phyloP scores from a whole-genome alignment of 2,797 vertebrate genomes.

The Trachops cirrhosus region DNA sequence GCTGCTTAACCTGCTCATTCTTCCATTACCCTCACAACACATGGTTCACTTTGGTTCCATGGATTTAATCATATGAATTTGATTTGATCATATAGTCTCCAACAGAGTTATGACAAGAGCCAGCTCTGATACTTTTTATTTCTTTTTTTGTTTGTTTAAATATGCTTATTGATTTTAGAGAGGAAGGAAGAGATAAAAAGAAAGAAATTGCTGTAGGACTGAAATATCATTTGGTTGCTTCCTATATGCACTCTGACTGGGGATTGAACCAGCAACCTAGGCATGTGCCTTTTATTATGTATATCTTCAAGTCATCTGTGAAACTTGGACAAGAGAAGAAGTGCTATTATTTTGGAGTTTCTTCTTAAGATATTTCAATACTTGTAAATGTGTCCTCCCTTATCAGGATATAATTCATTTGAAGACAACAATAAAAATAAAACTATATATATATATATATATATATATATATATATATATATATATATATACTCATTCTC shows the following conservation, averaged over 20 bases:
- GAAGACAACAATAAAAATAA: background rate
- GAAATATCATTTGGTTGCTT: too few species aligned
- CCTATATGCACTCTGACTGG: too few species aligned
- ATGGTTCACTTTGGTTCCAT: background rate
- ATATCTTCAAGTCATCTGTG: background rate
- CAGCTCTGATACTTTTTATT: rapidly evolving
- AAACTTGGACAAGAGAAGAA: conserved; percentile 1
- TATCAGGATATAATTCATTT: background rate
- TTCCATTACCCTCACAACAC: background rate
- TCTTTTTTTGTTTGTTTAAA: background rate
- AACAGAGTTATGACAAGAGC: background rate
- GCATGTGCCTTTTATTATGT: background rate
- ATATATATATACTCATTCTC: background rate
- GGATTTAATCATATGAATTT: background rate
- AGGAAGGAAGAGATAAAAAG: too few species aligned
- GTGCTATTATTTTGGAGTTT: background rate
- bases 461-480: background rate
- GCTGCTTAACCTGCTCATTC: background rate
- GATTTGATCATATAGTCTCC: background rate
- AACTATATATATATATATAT: background rate
- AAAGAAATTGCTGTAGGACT: too few species aligned
- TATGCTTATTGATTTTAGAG: too few species aligned
- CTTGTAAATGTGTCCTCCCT: background rate
- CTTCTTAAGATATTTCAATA: conserved; percentile 48
- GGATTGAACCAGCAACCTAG: too few species aligned